Evolutionary conservation across 2,797 vertebrate species (phyloP).

Genomic region (Lycodopsis pacificus): DNA sequence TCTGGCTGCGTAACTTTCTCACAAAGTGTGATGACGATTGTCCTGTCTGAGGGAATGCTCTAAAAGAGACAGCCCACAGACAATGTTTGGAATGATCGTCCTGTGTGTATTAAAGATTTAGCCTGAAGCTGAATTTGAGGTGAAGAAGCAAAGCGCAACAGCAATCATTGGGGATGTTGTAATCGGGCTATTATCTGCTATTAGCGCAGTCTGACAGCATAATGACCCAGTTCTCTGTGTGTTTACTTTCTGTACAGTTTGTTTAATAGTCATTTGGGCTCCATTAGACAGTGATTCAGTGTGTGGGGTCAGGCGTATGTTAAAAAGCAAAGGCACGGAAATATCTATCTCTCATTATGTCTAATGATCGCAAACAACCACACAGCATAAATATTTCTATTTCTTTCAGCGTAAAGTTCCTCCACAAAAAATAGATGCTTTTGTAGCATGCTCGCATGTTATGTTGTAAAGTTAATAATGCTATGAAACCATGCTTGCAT

Average conservation of each 20-base stretch:
- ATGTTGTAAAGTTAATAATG: slow-evolving; percentile 45
- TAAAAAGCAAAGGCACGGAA: slow-evolving; percentile 76
- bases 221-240: slow-evolving; percentile 34
- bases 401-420: slow-evolving; percentile 27
- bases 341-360: slow-evolving; percentile 58
- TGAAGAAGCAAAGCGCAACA: slow-evolving; percentile 21
- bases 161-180: slow-evolving; percentile 33
- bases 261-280: slow-evolving; percentile 46
- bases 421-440: slow-evolving; percentile 51
- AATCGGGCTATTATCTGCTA: slow-evolving; percentile 33
- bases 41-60: slow-evolving; percentile 11
- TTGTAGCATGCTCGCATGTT: slow-evolving; percentile 52
- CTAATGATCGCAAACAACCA: slow-evolving; percentile 59
- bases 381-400: slow-evolving; percentile 41
- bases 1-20: slow-evolving; percentile 10
- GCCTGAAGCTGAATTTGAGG: slow-evolving; percentile 11
- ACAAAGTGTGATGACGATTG: neutral
- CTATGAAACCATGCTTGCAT: slow-evolving; percentile 36
- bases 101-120: slow-evolving; percentile 23
- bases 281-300: slow-evolving; percentile 37
- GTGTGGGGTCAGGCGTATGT: slow-evolving; percentile 45
- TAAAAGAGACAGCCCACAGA: neutral
- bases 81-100: neutral
- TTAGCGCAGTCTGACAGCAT: slow-evolving; percentile 38
- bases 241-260: slow-evolving; percentile 53